A percentile compares a stretch with the other conserved stretches of the same genome.
phyloP scores from a whole-genome alignment of 2,113 vertebrate genomes.

The Phyllopteryx taeniolatus region DNA sequence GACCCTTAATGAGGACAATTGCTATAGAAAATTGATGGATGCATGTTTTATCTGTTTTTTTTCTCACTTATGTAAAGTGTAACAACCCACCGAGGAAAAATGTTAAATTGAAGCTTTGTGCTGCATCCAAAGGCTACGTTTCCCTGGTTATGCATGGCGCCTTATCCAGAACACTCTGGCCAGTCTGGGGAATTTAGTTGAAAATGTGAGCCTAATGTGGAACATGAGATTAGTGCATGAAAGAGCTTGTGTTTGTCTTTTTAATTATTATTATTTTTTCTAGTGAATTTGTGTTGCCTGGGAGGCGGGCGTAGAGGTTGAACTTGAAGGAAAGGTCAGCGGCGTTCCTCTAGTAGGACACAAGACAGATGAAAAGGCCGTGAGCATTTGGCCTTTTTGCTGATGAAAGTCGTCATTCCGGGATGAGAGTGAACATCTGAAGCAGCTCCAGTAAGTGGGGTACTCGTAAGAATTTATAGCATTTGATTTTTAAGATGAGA shows the following conservation, averaged over 20 bases:
- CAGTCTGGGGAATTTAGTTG: background rate
- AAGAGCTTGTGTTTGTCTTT: background rate
- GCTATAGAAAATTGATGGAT: background rate
- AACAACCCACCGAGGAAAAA: background rate
- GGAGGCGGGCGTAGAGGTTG: slow-evolving; percentile 42
- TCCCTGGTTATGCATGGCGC: background rate
- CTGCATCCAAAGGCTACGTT: background rate
- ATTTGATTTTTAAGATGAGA: too few species aligned
- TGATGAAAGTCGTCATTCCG: slow-evolving; percentile 4
- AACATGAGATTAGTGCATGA: background rate
- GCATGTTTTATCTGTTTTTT: background rate
- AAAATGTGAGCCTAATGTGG: background rate
- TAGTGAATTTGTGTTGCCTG: slow-evolving; percentile 1
- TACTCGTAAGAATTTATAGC: too few species aligned
- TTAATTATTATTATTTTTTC: background rate
- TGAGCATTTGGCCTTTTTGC: slow-evolving; percentile 50
- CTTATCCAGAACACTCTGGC: background rate
- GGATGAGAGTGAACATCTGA: background rate
- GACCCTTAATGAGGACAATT: background rate
- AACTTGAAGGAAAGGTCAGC: slow-evolving; percentile 59
- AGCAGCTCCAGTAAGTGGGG: background rate
- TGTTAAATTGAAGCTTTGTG: background rate
- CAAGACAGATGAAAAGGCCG: slow-evolving; percentile 45
- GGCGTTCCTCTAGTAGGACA: slow-evolving; percentile 36
- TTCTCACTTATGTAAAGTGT: background rate